These are phyloP conservation scores for Poecile montanus DNA, from an alignment of 2,797 vertebrate species.

Conservation along the genomic window DNA sequence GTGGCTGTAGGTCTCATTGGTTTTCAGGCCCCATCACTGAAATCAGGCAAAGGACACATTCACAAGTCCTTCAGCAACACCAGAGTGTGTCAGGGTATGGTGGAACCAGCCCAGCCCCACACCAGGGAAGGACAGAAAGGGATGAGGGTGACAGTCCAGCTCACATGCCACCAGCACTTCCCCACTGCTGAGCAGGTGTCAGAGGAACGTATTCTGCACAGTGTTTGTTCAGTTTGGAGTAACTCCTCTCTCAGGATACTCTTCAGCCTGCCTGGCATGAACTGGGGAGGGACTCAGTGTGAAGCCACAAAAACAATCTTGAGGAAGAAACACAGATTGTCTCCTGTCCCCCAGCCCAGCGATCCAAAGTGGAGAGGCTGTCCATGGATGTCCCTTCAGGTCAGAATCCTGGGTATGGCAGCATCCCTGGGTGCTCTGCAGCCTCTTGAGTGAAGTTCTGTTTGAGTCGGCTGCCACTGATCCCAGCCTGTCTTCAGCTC, in stretches of 20 bases:
- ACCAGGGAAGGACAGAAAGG: neutral
- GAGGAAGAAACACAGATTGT: neutral
- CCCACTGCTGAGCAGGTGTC: neutral
- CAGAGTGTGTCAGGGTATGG: neutral
- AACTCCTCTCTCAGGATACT: neutral
- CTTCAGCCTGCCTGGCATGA: neutral
- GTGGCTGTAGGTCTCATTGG: neutral
- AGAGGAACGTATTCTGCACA: neutral
- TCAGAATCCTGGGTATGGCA: neutral
- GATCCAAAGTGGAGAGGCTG: neutral
- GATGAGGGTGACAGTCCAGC: fast-evolving
- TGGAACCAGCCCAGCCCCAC: neutral
- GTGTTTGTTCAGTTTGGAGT: neutral
- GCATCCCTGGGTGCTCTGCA: neutral
- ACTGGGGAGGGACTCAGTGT: neutral
- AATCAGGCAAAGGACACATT: neutral
- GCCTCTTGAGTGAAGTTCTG: neutral
- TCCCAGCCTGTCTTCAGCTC: neutral
- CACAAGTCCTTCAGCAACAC: neutral
- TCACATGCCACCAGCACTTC: neutral
- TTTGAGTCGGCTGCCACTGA: neutral
- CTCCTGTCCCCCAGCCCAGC: neutral
- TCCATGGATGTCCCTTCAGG: neutral
- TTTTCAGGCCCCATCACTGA: fast-evolving
- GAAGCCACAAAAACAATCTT: neutral